phyloP scores from a whole-genome alignment of 2,113 vertebrate species.

The Copsychus sechellarum region DNA sequence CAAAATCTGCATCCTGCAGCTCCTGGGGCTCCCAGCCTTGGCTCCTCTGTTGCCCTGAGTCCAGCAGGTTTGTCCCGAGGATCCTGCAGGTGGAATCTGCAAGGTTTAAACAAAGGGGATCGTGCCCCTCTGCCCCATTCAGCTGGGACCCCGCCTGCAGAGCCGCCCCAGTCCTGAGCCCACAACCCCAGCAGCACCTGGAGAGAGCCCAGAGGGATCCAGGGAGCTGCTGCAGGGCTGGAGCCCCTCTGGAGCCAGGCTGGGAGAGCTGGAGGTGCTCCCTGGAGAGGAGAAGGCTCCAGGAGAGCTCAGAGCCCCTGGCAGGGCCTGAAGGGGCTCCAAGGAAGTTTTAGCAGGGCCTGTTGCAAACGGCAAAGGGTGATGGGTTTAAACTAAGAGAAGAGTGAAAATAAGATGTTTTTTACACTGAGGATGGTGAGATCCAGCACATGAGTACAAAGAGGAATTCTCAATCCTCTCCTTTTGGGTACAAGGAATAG shows the following conservation, averaged over 20 bases:
- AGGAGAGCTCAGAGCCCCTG: not conserved
- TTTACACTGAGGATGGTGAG: not conserved
- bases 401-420: not conserved
- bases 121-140: not conserved
- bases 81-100: not conserved
- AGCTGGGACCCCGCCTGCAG: not conserved
- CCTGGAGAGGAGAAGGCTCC: not conserved
- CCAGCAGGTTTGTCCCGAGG: not conserved
- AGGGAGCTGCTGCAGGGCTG: not conserved
- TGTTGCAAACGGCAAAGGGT: not conserved
- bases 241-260: not conserved
- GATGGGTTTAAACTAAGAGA: not conserved
- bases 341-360: not conserved
- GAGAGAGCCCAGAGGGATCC: fast-evolving
- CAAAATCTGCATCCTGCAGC: not conserved
- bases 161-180: not conserved
- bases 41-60: not conserved
- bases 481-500: not conserved
- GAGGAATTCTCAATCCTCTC: not conserved
- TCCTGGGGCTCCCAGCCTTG: not conserved
- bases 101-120: not conserved
- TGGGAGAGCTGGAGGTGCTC: not conserved
- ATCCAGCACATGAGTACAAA: not conserved
- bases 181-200: not conserved
- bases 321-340: not conserved